These are phyloP conservation scores for Dendrolimus kikuchii DNA, from an alignment of 1,140 invertebrate genomes.

Conservation along the genomic window DNA sequence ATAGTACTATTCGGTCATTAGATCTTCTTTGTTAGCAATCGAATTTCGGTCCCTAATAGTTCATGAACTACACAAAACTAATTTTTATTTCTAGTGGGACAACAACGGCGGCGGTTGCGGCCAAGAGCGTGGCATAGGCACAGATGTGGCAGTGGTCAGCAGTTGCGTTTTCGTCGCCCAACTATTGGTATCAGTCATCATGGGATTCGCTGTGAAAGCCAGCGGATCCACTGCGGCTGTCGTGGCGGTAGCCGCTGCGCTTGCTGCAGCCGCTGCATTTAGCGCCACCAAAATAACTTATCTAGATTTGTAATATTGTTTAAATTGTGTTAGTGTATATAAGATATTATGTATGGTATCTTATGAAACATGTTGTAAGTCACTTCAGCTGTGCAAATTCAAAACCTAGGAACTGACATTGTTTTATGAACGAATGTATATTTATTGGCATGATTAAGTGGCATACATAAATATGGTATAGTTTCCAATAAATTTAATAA, in stretches of 20 bases:
- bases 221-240: conserved; percentile 92
- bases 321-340: background rate
- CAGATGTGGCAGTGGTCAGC: conserved; percentile 93
- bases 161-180: conserved; percentile 97
- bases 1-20: no score
- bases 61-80: conserved; percentile 1
- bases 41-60: no score
- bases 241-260: conserved; percentile 83
- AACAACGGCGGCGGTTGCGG: conserved; percentile 69
- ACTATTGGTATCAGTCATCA: conserved; percentile 88
- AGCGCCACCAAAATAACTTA: conserved; percentile 91
- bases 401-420: no score
- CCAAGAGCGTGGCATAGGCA: conserved; percentile 86
- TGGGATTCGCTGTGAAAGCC: conserved; percentile 87
- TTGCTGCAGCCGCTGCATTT: conserved; percentile 88
- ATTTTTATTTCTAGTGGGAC: conserved; percentile 75
- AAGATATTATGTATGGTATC: background rate
- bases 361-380: no score
- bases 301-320: conserved; percentile 79
- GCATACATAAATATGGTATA: no score
- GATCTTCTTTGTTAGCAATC: no score
- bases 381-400: no score
- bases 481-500: no score
- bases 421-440: no score
- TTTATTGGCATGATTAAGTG: no score